A percentile compares a stretch with the other conserved stretches of the same genome.
These are phyloP conservation scores for Drosophila affinis DNA, from an alignment of 2,888 invertebrate species.

Conservation along the genomic window DNA sequence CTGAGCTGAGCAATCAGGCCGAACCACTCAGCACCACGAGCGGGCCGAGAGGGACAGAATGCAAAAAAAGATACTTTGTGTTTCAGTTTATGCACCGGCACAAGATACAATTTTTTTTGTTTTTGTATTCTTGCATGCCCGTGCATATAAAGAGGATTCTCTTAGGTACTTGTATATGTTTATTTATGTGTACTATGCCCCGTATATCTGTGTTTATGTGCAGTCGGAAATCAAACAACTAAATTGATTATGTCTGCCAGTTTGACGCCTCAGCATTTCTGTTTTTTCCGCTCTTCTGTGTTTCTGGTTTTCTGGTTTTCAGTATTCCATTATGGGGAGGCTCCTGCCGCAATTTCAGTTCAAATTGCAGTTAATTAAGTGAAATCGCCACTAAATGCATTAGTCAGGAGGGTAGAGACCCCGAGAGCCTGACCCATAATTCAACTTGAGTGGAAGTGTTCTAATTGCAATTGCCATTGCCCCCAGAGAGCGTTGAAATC, in stretches of 20 bases:
- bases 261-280: constrained; percentile 14
- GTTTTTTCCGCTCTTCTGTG: constrained; percentile 3
- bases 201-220: constrained; percentile 28
- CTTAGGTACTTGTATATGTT: constrained; percentile 3
- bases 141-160: constrained; percentile 24
- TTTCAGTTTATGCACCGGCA: constrained; percentile 67
- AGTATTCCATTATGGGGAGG: no score
- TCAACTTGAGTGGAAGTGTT: constrained; percentile 40
- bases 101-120: constrained; percentile 50
- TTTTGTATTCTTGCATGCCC: constrained; percentile 25
- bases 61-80: constrained; percentile 54
- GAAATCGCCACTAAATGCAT: constrained; percentile 43
- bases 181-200: constrained; percentile 1
- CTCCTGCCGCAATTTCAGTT: constrained; percentile 38
- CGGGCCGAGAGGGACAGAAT: constrained; percentile 6
- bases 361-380: constrained; percentile 72
- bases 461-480: constrained; percentile 56
- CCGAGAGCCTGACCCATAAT: constrained; percentile 49
- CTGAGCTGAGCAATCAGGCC: constrained; percentile 76
- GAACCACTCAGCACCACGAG: constrained; percentile 45
- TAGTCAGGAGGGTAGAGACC: constrained; percentile 13
- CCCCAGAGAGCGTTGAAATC: constrained; percentile 29
- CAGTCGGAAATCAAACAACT: constrained; percentile 72
- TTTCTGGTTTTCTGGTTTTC: background rate
- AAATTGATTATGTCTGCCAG: constrained; percentile 67